Percentiles rank a stretch among this genome's conserved stretches.
phyloP scores from a whole-genome alignment of 2,113 vertebrate species.

The Pipra filicauda region DNA sequence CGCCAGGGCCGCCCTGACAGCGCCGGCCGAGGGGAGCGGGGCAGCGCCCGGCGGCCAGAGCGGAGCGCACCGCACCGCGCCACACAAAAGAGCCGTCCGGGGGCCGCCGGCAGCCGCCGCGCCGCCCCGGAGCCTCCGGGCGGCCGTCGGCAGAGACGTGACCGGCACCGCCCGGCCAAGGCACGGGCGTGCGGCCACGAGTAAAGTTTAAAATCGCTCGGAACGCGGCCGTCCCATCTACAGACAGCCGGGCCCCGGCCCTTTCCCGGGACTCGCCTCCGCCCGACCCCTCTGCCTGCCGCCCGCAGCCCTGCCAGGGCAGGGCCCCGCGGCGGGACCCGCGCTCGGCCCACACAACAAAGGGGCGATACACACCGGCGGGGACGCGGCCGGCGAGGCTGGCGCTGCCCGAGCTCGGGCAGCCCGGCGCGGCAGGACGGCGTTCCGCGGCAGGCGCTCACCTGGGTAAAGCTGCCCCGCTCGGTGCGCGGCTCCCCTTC shows the following conservation, averaged over 20 bases:
- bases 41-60: background rate
- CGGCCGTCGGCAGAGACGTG: background rate
- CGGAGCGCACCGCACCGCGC: conserved; percentile 48
- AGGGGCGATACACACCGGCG: background rate
- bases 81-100: conserved; percentile 16
- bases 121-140: background rate
- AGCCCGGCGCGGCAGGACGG: background rate
- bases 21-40: background rate
- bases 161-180: background rate
- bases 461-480: background rate
- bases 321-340: background rate
- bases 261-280: background rate
- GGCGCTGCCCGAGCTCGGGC: background rate
- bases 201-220: conserved; percentile 10
- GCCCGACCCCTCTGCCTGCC: background rate
- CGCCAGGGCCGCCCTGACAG: background rate
- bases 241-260: background rate
- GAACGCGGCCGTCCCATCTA: background rate
- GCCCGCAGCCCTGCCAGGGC: background rate
- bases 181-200: background rate
- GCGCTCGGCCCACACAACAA: background rate
- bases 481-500: background rate
- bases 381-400: background rate
- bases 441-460: background rate
- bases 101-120: background rate